A percentile compares a stretch with the other conserved stretches of the same genome.
These are phyloP conservation scores for Rotaria magnacalcarata DNA, from an alignment of 2,888 invertebrate species.

Conservation along the genomic window DNA sequence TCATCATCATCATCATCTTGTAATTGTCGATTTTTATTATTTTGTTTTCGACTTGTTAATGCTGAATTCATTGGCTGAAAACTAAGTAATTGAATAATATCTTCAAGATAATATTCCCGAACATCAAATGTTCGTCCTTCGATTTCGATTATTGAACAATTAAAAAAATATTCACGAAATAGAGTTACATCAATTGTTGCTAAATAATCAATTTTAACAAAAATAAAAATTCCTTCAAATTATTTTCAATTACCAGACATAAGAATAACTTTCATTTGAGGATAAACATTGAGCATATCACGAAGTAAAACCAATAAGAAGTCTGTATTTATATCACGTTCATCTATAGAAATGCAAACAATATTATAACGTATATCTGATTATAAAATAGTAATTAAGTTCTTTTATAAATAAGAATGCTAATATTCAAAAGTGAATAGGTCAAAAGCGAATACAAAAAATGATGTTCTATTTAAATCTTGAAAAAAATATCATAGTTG, in stretches of 20 bases:
- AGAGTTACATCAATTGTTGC: conserved; percentile 90
- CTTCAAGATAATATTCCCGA: conserved; percentile 84
- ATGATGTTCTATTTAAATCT: too few species aligned
- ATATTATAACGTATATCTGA: too few species aligned
- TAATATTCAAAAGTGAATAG: too few species aligned
- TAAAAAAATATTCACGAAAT: conserved; percentile 84
- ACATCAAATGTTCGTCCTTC: conserved; percentile 82
- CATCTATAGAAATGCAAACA: not conserved
- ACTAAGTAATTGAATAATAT: conserved; percentile 75
- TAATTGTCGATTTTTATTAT: conserved; percentile 64
- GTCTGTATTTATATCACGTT: conserved; percentile 67
- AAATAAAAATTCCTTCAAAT: not conserved
- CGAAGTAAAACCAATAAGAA: conserved; percentile 86
- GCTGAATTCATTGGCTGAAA: not conserved
- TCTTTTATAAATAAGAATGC: too few species aligned
- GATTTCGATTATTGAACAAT: conserved; percentile 82
- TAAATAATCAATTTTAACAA: not conserved
- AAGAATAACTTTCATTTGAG: conserved; percentile 82
- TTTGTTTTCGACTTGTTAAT: conserved; percentile 70
- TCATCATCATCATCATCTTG: conserved; percentile 63
- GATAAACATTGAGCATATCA: conserved; percentile 87
- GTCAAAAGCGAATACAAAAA: too few species aligned
- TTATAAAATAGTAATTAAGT: too few species aligned
- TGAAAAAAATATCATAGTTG: too few species aligned
- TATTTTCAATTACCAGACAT: conserved; percentile 69